Conservation (phyloP, 1,140 invertebrate species). For the Ostrea denselamellosa region DNA sequence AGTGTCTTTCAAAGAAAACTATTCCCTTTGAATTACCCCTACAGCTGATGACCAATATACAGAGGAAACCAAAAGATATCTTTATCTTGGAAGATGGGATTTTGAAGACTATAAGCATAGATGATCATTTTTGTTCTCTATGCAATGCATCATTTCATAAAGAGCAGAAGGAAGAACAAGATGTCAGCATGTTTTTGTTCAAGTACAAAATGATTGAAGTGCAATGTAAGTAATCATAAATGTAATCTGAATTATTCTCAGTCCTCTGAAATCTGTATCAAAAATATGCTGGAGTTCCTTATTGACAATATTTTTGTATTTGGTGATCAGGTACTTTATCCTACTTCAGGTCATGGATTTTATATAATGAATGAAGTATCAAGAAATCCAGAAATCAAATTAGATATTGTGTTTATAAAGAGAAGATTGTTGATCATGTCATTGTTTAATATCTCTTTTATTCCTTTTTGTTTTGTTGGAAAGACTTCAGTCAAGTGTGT, state of each 20-base stretch:
- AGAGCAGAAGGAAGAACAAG: not conserved
- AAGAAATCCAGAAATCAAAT: not conserved
- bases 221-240: not conserved
- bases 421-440: not conserved
- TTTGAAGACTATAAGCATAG: no score
- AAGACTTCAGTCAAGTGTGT: conserved; percentile 5
- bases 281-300: no score
- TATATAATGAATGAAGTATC: not conserved
- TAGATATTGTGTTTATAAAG: not conserved
- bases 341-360: not conserved
- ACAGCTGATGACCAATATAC: not conserved
- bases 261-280: not conserved
- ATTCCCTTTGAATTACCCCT: not conserved
- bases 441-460: not conserved
- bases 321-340: not conserved
- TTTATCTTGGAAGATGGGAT: not conserved
- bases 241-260: not conserved
- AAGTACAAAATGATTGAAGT: not conserved
- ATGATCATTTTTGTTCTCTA: not conserved
- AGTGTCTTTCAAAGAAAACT: not conserved
- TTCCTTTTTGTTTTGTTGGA: not conserved
- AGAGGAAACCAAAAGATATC: not conserved
- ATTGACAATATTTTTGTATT: not conserved
- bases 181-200: not conserved
- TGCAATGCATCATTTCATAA: not conserved